Percentiles rank a stretch among this genome's conserved stretches.
Evolutionary conservation across 2,888 invertebrate species (phyloP).

Genomic region (Thymelicus lineola): DNA sequence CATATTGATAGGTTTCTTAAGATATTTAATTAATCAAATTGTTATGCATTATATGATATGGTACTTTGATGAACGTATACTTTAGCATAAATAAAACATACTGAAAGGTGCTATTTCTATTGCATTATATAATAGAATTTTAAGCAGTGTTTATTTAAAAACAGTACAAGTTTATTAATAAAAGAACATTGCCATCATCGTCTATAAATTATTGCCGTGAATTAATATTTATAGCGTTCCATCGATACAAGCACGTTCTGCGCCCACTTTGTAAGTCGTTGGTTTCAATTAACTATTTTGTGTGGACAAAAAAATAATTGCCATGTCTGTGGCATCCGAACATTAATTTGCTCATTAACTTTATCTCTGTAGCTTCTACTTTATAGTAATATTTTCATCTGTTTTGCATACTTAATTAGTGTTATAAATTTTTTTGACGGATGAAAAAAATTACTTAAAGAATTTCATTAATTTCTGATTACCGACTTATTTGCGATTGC

Average conservation of each 20-base stretch:
- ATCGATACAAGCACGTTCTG: constrained; percentile 13
- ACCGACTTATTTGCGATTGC: too few relatives aligned
- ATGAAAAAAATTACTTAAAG: background rate
- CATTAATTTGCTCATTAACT: constrained; percentile 26
- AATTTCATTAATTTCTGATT: background rate
- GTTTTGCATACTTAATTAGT: constrained; percentile 2
- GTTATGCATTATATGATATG: too few relatives aligned
- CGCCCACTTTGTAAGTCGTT: constrained; percentile 19
- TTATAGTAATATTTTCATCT: constrained; percentile 1
- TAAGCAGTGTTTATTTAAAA: background rate
- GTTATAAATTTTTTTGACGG: background rate
- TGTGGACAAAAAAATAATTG: constrained; percentile 22
- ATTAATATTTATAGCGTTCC: constrained; percentile 43
- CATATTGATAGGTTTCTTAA: too few relatives aligned
- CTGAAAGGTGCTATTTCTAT: too few relatives aligned
- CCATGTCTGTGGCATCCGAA: constrained; percentile 7
- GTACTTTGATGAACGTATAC: too few relatives aligned
- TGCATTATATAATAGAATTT: background rate
- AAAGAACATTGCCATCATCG: constrained; percentile 47
- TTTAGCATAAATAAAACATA: too few relatives aligned
- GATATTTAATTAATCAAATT: too few relatives aligned
- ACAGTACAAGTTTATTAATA: constrained; percentile 14
- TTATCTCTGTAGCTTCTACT: constrained; percentile 17
- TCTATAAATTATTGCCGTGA: constrained; percentile 47
- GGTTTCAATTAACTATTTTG: constrained; percentile 33